Conservation (phyloP, 2,888 invertebrate genomes). For the Cactoblastis cactorum region DNA sequence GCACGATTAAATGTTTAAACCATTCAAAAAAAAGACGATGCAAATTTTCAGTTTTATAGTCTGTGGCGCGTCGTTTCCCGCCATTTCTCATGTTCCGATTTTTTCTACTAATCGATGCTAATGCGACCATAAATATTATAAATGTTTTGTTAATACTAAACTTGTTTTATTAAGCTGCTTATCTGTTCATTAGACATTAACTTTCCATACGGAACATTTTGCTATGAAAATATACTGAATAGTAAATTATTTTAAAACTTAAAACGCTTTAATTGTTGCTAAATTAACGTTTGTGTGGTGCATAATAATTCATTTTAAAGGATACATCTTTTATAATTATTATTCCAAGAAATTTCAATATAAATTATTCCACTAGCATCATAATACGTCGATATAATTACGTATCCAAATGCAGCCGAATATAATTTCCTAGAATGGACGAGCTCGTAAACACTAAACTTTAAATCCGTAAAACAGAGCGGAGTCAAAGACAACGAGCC, state of each 20-base stretch:
- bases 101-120: neutral
- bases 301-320: neutral
- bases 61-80: neutral
- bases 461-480: slow-evolving; percentile 25
- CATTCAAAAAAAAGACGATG: neutral
- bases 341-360: slow-evolving; percentile 6
- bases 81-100: slow-evolving; percentile 1
- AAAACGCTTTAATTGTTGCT: neutral
- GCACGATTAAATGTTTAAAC: too few relatives aligned
- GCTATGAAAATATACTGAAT: neutral
- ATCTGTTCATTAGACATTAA: neutral
- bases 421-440: slow-evolving; percentile 6
- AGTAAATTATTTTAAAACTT: too few relatives aligned
- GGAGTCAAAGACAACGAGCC: slow-evolving; percentile 44
- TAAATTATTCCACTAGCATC: slow-evolving; percentile 8
- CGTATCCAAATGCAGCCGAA: slow-evolving; percentile 13
- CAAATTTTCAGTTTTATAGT: neutral
- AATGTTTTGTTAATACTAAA: neutral
- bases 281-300: neutral
- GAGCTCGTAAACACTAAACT: slow-evolving; percentile 13
- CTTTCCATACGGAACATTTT: neutral
- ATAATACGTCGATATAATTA: slow-evolving; percentile 15
- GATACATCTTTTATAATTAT: neutral
- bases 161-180: neutral
- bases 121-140: neutral